phyloP scores from a whole-genome alignment of 2,888 invertebrate genomes.

The Masnerella sp. region DNA sequence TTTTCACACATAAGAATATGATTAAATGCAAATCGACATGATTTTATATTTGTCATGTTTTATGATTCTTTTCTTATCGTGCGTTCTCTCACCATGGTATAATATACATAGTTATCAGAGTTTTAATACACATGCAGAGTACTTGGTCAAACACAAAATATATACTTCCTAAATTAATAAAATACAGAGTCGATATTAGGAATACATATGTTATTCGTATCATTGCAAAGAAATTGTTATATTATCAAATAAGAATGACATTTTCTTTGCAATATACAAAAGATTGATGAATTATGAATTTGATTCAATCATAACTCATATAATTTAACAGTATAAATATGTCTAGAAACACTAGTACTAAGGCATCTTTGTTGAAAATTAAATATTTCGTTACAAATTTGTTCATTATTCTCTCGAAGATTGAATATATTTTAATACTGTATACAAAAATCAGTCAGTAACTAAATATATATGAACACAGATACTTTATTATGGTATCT shows the following conservation, averaged over 20 bases:
- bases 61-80: neutral
- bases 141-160: constrained; percentile 29
- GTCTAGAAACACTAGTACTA: neutral
- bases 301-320: constrained; percentile 2
- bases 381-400: too few relatives aligned
- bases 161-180: neutral
- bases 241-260: neutral
- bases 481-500: constrained; percentile 3
- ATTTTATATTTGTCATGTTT: too few relatives aligned
- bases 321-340: neutral
- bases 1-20: neutral
- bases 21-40: neutral
- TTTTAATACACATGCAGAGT: constrained; percentile 17
- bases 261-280: constrained; percentile 3
- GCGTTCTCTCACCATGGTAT: constrained; percentile 1
- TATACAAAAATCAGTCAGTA: too few relatives aligned
- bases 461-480: neutral
- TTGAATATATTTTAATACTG: too few relatives aligned
- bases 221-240: constrained; percentile 5
- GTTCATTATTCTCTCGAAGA: too few relatives aligned
- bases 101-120: too few relatives aligned
- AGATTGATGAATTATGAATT: neutral
- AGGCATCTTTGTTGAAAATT: too few relatives aligned
- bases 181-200: neutral
- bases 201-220: neutral